Conservation (phyloP, 2,113 vertebrate genomes). For the Gadus chalcogrammus region DNA sequence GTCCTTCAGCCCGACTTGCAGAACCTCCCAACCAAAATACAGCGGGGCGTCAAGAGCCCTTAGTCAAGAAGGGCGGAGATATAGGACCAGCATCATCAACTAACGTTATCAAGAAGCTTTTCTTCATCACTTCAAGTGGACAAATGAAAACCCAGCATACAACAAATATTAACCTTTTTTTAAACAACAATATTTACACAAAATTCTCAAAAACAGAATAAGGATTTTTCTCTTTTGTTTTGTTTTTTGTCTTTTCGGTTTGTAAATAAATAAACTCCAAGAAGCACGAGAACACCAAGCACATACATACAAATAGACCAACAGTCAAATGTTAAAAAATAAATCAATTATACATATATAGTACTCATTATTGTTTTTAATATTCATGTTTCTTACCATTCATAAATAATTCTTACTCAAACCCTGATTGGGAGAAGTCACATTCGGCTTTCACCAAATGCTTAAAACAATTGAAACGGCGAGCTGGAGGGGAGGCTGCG, state of each 20-base stretch:
- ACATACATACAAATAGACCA: constrained; percentile 66
- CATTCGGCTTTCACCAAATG: constrained; percentile 62
- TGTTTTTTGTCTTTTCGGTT: constrained; percentile 15
- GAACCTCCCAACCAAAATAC: constrained; percentile 66
- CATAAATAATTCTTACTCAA: constrained; percentile 61
- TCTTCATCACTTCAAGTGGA: constrained; percentile 69
- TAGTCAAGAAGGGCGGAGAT: constrained; percentile 74
- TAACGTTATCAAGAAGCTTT: constrained; percentile 58
- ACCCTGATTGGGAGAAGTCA: constrained; percentile 75
- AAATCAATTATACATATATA: constrained; percentile 50
- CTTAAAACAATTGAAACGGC: constrained; percentile 71
- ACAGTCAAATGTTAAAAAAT: constrained; percentile 73
- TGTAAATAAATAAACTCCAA: constrained; percentile 62
- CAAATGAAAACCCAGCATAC: constrained; percentile 68
- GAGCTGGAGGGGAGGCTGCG: constrained; percentile 57
- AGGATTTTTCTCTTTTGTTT: constrained; percentile 46
- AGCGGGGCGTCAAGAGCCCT: constrained; percentile 74
- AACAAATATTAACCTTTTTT: constrained; percentile 62
- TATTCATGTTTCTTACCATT: constrained; percentile 63
- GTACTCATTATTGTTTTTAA: constrained; percentile 69
- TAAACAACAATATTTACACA: constrained; percentile 75
- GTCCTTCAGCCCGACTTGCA: constrained; percentile 51
- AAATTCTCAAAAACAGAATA: constrained; percentile 65
- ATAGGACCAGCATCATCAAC: constrained; percentile 62
- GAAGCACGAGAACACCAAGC: constrained; percentile 68